These are phyloP conservation scores for Lithophane ornitopus DNA, from an alignment of 2,888 invertebrate species.

Conservation along the genomic window DNA sequence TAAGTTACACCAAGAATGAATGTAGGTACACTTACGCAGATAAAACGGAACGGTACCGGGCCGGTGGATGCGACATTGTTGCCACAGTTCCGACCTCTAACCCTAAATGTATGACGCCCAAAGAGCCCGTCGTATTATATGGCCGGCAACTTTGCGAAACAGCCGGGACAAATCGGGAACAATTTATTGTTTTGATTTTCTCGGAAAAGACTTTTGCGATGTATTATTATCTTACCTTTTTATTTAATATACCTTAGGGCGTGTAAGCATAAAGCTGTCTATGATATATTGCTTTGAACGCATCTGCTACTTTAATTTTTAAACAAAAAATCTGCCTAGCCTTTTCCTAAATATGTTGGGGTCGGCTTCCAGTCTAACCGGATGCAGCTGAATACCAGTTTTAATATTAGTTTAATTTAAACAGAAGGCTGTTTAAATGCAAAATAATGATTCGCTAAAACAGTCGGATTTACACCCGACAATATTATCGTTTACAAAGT, in stretches of 20 bases:
- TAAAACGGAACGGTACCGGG: conserved; percentile 65
- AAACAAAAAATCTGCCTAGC: too few species aligned
- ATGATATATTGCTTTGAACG: conserved; percentile 4
- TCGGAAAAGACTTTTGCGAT: conserved; percentile 67
- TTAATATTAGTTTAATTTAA: background rate
- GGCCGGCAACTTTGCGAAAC: conserved; percentile 74
- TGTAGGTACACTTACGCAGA: conserved; percentile 62
- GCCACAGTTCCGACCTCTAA: conserved; percentile 62
- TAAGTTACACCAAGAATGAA: conserved; percentile 46
- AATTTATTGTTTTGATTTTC: conserved; percentile 78
- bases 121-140: conserved; percentile 70
- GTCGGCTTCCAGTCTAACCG: too few species aligned
- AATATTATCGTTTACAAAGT: background rate
- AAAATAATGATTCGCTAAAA: background rate
- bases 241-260: conserved; percentile 38
- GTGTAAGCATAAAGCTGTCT: background rate
- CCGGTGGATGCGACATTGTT: conserved; percentile 74
- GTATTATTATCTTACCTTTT: conserved; percentile 44
- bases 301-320: background rate
- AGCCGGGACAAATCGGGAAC: conserved; percentile 72
- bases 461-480: background rate
- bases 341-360: too few species aligned
- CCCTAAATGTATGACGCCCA: conserved; percentile 72
- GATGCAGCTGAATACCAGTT: too few species aligned
- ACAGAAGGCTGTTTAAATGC: conserved; percentile 3